These are phyloP conservation scores for Drosophila mojavensis DNA, from an alignment of 1,140 invertebrate genomes.

Conservation along the genomic window DNA sequence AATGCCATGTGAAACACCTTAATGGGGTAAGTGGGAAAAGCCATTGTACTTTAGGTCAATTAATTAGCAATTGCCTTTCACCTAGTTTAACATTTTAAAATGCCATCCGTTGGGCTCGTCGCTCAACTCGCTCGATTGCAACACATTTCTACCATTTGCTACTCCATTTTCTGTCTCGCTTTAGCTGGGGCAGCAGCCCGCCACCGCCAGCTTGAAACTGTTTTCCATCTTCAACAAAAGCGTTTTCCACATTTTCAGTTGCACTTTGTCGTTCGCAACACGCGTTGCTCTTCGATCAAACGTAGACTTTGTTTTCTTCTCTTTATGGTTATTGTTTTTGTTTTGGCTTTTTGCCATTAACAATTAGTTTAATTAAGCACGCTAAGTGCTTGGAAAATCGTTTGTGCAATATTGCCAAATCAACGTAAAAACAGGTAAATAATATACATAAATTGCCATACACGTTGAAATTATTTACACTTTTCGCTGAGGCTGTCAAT, in stretches of 20 bases:
- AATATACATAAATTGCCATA: neutral
- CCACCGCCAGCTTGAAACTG: constrained; percentile 11
- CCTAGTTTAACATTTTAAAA: constrained; percentile 69
- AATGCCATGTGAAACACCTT: constrained; percentile 60
- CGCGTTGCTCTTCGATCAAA: constrained; percentile 43
- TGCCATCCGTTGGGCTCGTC: constrained; percentile 51
- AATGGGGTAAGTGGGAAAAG: constrained; percentile 40
- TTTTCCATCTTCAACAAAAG: constrained; percentile 60
- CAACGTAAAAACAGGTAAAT: constrained; percentile 21
- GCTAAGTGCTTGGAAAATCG: neutral
- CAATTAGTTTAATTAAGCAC: constrained; percentile 25
- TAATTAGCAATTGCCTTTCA: constrained; percentile 69
- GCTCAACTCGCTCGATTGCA: constrained; percentile 47
- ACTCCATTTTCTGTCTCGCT: constrained; percentile 68
- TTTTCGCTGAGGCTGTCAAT: constrained; percentile 9
- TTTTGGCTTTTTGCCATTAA: neutral
- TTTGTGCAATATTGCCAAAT: neutral
- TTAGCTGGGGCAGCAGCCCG: neutral
- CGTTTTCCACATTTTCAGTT: constrained; percentile 77
- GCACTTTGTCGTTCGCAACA: constrained; percentile 76
- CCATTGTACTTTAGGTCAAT: constrained; percentile 57
- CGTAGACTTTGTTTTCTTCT: constrained; percentile 10
- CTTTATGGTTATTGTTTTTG: constrained; percentile 8
- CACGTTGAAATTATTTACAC: constrained; percentile 3
- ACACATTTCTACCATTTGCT: constrained; percentile 48